Conservation (phyloP, 2,113 vertebrate genomes). For the Rynchops niger region DNA sequence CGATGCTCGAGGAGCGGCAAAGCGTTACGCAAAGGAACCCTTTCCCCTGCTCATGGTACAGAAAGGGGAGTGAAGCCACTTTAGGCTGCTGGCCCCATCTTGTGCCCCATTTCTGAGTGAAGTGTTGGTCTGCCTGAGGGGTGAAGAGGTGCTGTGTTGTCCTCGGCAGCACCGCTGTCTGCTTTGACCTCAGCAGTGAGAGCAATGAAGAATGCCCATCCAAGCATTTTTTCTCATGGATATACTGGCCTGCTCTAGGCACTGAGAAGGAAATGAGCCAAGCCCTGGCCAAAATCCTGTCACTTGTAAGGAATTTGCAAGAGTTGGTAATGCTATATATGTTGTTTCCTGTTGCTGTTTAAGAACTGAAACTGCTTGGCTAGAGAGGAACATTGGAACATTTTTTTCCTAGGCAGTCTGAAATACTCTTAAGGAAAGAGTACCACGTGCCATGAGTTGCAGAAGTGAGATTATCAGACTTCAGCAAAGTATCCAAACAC, state of each 20-base stretch:
- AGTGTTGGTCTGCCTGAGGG: background rate
- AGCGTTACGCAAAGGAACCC: background rate
- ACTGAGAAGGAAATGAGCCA: background rate
- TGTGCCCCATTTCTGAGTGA: background rate
- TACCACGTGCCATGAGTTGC: background rate
- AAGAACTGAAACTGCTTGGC: constrained; percentile 2
- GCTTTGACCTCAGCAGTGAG: background rate
- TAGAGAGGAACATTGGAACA: background rate
- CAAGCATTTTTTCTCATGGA: background rate
- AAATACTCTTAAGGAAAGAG: constrained; percentile 6
- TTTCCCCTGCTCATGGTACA: background rate
- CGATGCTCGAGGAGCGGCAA: background rate
- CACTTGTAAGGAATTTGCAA: background rate
- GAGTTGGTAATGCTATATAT: background rate
- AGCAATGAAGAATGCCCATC: background rate
- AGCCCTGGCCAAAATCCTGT: background rate
- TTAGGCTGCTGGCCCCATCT: background rate
- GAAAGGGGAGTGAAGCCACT: background rate
- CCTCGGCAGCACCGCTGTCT: background rate
- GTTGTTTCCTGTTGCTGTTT: background rate
- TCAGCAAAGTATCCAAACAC: background rate
- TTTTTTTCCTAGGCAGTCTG: background rate
- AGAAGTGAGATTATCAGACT: background rate
- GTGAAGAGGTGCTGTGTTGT: background rate
- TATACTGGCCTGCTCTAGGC: background rate